Evolutionary conservation across 2,888 invertebrate genomes (phyloP).

Genomic region (Diarsia dahlii): DNA sequence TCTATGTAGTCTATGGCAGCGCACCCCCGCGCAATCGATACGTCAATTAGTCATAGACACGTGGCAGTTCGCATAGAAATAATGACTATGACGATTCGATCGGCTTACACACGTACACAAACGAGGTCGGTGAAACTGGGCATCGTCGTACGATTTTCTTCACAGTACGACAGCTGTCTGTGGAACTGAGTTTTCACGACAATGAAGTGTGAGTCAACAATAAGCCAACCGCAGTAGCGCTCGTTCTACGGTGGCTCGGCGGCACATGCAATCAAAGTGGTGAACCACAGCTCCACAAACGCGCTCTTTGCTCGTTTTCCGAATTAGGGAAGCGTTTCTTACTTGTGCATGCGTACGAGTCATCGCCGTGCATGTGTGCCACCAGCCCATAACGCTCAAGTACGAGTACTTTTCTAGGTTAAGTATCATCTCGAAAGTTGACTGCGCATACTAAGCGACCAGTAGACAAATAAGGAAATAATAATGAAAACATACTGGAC

Average conservation of each 20-base stretch:
- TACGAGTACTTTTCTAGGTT: constrained; percentile 75
- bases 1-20: constrained; percentile 25
- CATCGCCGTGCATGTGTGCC: constrained; percentile 51
- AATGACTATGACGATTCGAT: constrained; percentile 74
- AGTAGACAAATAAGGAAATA: constrained; percentile 78
- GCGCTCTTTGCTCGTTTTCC: constrained; percentile 61
- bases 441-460: constrained; percentile 75
- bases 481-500: constrained; percentile 74
- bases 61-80: constrained; percentile 79
- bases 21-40: constrained; percentile 62
- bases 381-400: constrained; percentile 63
- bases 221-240: constrained; percentile 66
- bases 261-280: constrained; percentile 69
- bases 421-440: constrained; percentile 80
- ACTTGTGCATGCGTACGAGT: constrained; percentile 37
- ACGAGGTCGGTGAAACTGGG: constrained; percentile 76
- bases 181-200: constrained; percentile 73
- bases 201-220: constrained; percentile 75
- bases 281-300: constrained; percentile 68
- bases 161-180: constrained; percentile 70
- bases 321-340: constrained; percentile 64
- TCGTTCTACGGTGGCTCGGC: constrained; percentile 20
- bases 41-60: constrained; percentile 81
- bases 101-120: constrained; percentile 67
- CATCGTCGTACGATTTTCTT: constrained; percentile 73